Evolutionary conservation across 2,113 vertebrate species (phyloP).

Genomic region (Triplophysa dalaica): DNA sequence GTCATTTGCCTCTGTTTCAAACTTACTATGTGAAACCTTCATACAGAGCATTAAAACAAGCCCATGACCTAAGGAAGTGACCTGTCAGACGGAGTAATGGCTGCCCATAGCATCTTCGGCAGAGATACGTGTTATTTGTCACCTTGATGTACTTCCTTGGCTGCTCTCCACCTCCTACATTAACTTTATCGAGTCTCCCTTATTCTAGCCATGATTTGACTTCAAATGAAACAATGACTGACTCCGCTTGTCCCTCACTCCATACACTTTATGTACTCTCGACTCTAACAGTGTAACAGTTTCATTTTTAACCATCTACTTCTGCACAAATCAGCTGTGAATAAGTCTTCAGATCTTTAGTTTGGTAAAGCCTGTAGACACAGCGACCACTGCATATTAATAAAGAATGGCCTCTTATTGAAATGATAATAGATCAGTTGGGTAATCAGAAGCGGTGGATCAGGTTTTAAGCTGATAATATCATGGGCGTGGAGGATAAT

Average conservation of each 20-base stretch:
- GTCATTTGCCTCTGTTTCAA: slow-evolving; percentile 67
- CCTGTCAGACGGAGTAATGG: slow-evolving; percentile 61
- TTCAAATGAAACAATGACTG: slow-evolving; percentile 30
- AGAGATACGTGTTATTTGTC: slow-evolving; percentile 41
- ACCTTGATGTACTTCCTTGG: slow-evolving; percentile 1
- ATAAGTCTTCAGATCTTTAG: not conserved
- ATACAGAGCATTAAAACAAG: slow-evolving; percentile 70
- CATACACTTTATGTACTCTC: slow-evolving; percentile 22
- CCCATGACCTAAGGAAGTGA: slow-evolving; percentile 63
- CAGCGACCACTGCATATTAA: slow-evolving; percentile 12
- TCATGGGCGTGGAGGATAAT: not conserved
- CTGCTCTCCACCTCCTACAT: slow-evolving; percentile 17
- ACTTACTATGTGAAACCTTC: slow-evolving; percentile 63
- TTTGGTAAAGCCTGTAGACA: slow-evolving; percentile 1
- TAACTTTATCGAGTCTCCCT: slow-evolving; percentile 30
- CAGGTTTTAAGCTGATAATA: slow-evolving; percentile 32
- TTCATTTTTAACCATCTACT: not conserved
- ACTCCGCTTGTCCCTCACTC: slow-evolving; percentile 2
- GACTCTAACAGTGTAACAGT: slow-evolving; percentile 6
- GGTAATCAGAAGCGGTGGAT: not conserved
- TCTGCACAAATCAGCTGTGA: not conserved
- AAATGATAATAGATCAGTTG: slow-evolving; percentile 15
- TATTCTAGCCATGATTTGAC: slow-evolving; percentile 24
- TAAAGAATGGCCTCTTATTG: slow-evolving; percentile 20
- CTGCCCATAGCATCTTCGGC: slow-evolving; percentile 44